Evolutionary conservation across 1,140 invertebrate genomes (phyloP).

Genomic region (Parasteatoda tepidariorum): DNA sequence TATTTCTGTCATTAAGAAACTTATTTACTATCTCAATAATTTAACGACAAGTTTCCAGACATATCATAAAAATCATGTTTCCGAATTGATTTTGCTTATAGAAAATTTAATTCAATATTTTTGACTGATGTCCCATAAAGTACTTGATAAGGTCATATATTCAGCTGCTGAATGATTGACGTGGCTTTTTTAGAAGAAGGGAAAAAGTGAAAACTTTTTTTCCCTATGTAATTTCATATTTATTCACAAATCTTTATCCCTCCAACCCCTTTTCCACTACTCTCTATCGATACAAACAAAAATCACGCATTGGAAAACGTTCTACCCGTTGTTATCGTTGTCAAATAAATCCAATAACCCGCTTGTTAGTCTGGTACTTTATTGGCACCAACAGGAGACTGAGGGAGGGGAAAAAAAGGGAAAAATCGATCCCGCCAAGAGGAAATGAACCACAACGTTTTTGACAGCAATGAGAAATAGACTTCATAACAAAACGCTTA

Average conservation of each 20-base stretch:
- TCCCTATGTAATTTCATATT: neutral
- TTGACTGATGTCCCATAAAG: too few relatives aligned
- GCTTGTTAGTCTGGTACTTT: constrained; percentile 53
- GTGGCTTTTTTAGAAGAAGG: too few relatives aligned
- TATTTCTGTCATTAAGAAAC: too few relatives aligned
- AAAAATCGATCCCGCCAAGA: constrained; percentile 14
- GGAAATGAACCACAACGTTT: constrained; percentile 41
- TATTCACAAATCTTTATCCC: neutral
- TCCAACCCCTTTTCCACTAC: neutral
- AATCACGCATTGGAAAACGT: constrained; percentile 42
- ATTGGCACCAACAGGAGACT: neutral
- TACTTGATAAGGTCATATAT: too few relatives aligned
- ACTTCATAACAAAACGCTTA: constrained; percentile 51
- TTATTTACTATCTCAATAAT: too few relatives aligned
- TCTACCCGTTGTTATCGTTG: constrained; percentile 45
- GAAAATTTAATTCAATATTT: too few relatives aligned
- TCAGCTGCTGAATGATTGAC: too few relatives aligned
- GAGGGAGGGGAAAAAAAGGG: neutral
- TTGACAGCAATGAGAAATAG: constrained; percentile 47
- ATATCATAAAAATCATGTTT: too few relatives aligned
- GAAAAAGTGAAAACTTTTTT: neutral
- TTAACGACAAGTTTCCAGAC: too few relatives aligned
- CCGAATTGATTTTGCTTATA: too few relatives aligned
- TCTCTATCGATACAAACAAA: neutral
- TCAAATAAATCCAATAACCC: constrained; percentile 57